Conservation (phyloP, 2,113 vertebrate genomes). For the Chaenocephalus aceratus region DNA sequence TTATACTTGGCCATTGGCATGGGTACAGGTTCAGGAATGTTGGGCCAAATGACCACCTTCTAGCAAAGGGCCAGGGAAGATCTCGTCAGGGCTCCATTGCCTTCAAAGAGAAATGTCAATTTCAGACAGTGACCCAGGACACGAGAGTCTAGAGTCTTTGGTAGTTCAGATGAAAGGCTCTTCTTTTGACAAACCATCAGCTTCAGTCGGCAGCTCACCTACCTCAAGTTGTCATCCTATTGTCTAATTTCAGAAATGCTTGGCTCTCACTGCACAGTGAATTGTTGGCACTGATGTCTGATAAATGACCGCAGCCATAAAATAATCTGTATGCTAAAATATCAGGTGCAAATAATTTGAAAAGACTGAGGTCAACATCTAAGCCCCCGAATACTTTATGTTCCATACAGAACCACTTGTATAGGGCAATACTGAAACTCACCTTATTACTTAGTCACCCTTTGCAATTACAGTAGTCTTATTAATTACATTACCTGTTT, state of each 20-base stretch:
- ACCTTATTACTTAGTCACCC: not conserved
- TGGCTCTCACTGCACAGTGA: not conserved
- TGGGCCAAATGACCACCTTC: conserved; percentile 7
- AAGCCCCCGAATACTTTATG: not conserved
- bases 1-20: not conserved
- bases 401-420: not conserved
- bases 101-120: conserved; percentile 10
- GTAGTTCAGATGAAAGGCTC: not conserved
- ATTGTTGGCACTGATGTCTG: not conserved
- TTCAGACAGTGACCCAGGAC: not conserved
- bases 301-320: not conserved
- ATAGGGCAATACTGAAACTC: not conserved
- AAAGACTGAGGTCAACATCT: not conserved
- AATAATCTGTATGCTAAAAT: not conserved
- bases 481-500: not conserved
- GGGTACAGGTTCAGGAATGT: conserved; percentile 1
- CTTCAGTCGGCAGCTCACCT: not conserved
- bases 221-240: not conserved
- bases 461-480: not conserved
- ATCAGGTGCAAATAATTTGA: not conserved
- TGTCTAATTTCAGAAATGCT: not conserved
- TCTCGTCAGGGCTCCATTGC: not conserved
- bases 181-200: not conserved
- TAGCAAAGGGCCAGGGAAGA: not conserved
- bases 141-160: not conserved